phyloP scores from a whole-genome alignment of 2,113 vertebrate species.

The Charina bottae region DNA sequence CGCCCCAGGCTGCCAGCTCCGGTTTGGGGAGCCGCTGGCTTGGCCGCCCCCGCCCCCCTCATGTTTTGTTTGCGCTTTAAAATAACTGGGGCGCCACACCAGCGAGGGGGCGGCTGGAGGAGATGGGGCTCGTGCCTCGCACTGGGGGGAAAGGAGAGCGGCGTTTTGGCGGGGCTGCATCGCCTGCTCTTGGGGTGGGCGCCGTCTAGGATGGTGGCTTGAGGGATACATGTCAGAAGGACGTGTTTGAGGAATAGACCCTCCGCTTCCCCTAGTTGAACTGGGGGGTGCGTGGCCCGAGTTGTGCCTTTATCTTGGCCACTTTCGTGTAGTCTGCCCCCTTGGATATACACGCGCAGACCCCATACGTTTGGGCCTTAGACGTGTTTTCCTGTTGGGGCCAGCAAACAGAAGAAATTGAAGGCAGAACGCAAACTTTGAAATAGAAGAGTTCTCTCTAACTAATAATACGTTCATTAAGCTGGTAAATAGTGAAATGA shows the following conservation, averaged over 20 bases:
- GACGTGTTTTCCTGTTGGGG: neutral
- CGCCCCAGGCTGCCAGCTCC: neutral
- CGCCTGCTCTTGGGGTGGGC: neutral
- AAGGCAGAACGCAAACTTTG: neutral
- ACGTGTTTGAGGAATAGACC: constrained; percentile 1
- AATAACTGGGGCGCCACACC: neutral
- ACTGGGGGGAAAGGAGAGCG: neutral
- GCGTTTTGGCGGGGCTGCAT: neutral
- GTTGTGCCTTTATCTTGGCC: neutral
- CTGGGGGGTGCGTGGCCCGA: neutral
- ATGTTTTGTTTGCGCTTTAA: neutral
- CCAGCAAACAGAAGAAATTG: neutral
- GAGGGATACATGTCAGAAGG: neutral
- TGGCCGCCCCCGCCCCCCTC: neutral
- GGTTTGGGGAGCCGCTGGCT: neutral
- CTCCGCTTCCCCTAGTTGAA: neutral
- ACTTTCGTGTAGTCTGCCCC: neutral
- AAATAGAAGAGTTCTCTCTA: neutral
- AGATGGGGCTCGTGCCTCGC: neutral
- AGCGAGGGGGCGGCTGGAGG: neutral
- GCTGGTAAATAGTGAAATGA: neutral
- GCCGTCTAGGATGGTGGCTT: neutral
- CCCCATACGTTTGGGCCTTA: neutral
- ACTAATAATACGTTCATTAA: neutral
- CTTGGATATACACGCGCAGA: neutral